These are phyloP conservation scores for Calliphora vicina DNA, from an alignment of 1,140 invertebrate genomes.

Conservation along the genomic window DNA sequence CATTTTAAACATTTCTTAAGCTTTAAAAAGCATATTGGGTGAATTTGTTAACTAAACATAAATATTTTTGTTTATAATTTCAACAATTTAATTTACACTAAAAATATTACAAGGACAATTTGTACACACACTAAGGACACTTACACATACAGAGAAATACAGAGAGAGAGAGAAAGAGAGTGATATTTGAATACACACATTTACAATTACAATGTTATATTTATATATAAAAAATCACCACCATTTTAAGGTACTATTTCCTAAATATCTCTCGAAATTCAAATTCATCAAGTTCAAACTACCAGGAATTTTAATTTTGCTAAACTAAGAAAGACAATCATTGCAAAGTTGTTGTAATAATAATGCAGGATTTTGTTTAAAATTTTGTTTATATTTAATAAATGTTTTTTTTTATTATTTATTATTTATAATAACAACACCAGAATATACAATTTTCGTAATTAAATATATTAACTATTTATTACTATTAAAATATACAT, in stretches of 20 bases:
- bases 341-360: not conserved
- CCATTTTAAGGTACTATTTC: not conserved
- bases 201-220: not conserved
- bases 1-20: not conserved
- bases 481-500: not conserved
- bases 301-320: not conserved
- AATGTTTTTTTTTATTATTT: not conserved
- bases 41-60: too few relatives aligned
- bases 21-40: too few relatives aligned
- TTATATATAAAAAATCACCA: not conserved
- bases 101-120: not conserved
- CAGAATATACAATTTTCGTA: constrained; percentile 17
- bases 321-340: not conserved
- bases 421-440: constrained; percentile 7
- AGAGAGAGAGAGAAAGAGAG: not conserved
- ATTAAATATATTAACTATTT: not conserved
- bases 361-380: not conserved
- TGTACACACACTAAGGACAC: not conserved
- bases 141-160: not conserved
- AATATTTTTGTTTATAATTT: not conserved
- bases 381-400: constrained; percentile 9
- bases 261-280: not conserved
- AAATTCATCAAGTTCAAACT: too few relatives aligned
- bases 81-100: not conserved
- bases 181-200: not conserved